Conservation (phyloP, 2,888 invertebrate species). For the Coremacera marginata region DNA sequence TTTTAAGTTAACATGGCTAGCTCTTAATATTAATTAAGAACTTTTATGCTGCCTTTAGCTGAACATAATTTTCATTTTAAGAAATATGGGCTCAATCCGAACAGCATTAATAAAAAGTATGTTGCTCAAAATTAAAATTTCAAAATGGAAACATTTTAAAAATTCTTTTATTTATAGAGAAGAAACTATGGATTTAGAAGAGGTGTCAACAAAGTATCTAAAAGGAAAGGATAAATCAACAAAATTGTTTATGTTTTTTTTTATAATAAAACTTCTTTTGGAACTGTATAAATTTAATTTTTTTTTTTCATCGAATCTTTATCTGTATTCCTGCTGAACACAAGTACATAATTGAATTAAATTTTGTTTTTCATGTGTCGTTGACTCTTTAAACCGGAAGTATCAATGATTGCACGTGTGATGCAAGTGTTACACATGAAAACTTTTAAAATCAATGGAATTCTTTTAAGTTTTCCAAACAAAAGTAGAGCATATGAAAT, state of each 20-base stretch:
- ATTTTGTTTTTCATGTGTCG: too few relatives aligned
- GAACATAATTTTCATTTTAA: constrained; percentile 33
- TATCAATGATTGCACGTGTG: constrained; percentile 39
- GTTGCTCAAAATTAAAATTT: too few relatives aligned
- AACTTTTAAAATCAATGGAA: constrained; percentile 2
- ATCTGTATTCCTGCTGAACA: too few relatives aligned
- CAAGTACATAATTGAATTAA: too few relatives aligned
- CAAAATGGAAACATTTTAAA: too few relatives aligned
- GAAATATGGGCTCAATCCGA: too few relatives aligned
- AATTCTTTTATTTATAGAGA: too few relatives aligned
- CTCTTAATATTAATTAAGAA: constrained; percentile 49
- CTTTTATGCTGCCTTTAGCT: background rate
- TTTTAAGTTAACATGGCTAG: constrained; percentile 62
- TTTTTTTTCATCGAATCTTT: too few relatives aligned
- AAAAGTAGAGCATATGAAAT: constrained; percentile 54
- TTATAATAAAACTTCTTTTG: too few relatives aligned
- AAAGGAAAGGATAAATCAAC: background rate
- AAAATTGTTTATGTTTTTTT: too few relatives aligned
- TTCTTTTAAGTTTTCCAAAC: background rate
- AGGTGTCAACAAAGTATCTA: background rate
- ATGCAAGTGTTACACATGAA: background rate
- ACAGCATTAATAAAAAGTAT: too few relatives aligned
- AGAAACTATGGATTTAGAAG: background rate
- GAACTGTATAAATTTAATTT: background rate
- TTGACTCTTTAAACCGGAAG: constrained; percentile 49